Evolutionary conservation across 2,113 vertebrate species (phyloP).

Genomic region (Sprattus sprattus): DNA sequence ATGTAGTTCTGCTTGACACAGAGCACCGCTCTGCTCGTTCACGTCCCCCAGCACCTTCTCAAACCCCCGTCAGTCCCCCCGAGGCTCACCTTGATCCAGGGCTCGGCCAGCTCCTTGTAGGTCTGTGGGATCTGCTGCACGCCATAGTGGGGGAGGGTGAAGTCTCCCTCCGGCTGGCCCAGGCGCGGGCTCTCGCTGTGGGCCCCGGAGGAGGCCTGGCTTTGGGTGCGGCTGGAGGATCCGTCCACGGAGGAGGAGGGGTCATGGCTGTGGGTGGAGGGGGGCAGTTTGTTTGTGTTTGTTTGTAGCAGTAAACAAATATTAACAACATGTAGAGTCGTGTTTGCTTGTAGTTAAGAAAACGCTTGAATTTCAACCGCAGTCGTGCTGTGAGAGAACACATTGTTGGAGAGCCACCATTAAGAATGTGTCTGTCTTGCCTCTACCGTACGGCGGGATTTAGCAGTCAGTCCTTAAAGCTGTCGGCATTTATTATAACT

Average conservation of each 20-base stretch:
- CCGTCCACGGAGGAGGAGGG: slow-evolving; percentile 75
- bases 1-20: background rate
- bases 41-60: background rate
- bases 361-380: background rate
- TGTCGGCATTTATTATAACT: background rate
- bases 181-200: slow-evolving; percentile 68
- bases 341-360: background rate
- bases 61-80: too few relatives aligned
- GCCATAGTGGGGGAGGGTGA: slow-evolving; percentile 82
- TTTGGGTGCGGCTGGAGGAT: slow-evolving; percentile 62
- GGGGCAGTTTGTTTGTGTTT: background rate
- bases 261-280: slow-evolving; percentile 70
- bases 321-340: too few relatives aligned
- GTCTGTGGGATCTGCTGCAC: slow-evolving; percentile 82
- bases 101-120: slow-evolving; percentile 83
- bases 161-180: slow-evolving; percentile 68
- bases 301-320: too few relatives aligned
- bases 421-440: too few relatives aligned
- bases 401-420: too few relatives aligned
- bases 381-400: background rate
- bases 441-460: too few relatives aligned
- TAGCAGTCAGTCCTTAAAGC: too few relatives aligned
- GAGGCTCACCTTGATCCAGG: slow-evolving; percentile 82
- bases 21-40: background rate
- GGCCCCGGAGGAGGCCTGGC: slow-evolving; percentile 64